A percentile compares a stretch with the other conserved stretches of the same genome.
phyloP scores from a whole-genome alignment of 2,797 vertebrate species.

The Pseudomugil gertrudae region DNA sequence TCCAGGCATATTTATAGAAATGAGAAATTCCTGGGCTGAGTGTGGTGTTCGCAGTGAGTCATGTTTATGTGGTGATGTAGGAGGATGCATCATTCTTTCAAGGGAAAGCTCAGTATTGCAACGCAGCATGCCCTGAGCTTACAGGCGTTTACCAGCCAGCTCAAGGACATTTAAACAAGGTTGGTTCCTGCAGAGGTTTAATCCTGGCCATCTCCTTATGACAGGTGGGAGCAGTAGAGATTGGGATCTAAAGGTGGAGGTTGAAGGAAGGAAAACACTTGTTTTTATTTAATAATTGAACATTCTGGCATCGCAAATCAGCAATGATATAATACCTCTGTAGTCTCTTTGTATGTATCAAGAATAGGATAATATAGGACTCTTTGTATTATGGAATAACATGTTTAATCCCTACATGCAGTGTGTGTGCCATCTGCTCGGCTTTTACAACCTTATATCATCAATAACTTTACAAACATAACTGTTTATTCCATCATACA shows the following conservation, averaged over 20 bases:
- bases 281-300: neutral
- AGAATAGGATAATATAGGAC: no score
- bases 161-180: constrained; percentile 25
- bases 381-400: no score
- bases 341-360: neutral
- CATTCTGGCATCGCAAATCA: neutral
- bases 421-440: neutral
- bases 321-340: no score
- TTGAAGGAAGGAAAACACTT: neutral
- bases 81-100: constrained; percentile 10
- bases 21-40: neutral
- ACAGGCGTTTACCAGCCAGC: neutral
- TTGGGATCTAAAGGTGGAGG: neutral
- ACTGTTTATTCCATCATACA: no score
- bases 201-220: neutral
- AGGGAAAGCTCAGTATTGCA: constrained; percentile 3
- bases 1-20: constrained; percentile 4
- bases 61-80: constrained; percentile 8
- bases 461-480: no score
- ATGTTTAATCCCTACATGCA: neutral
- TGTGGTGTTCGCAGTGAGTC: neutral
- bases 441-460: neutral
- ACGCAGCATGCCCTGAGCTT: constrained; percentile 9
- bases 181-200: neutral
- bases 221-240: neutral